Evolutionary conservation across 2,797 vertebrate genomes (phyloP), one percentile per base, ranked within the genome.

Genomic region (Coilia nasus): DNA sequence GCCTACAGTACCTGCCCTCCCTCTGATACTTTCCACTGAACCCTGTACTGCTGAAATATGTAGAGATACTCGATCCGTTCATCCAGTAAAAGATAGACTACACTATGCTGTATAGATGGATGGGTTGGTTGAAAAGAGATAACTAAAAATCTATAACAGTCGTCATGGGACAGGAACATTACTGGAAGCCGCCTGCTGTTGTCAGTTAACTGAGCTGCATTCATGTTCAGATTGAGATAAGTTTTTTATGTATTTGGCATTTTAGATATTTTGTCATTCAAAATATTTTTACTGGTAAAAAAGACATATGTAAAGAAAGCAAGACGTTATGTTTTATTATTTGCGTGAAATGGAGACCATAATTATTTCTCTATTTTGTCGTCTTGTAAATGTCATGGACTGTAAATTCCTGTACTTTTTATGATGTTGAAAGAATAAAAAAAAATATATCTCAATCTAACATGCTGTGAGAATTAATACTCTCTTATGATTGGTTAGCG

Each of bases 381-480:
- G 25, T 28, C 23, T 71, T 15, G 25, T 35, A 71, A 71, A 71
- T 44, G 17, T 2, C 50, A 54, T 54, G 5, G 35, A 54, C 50
- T 14, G 7, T 54, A 9, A 54, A 54, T 54, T 2, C 14, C 50
- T 54, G 50, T 44, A 78, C 71, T 78, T 78, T 78, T 78, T 44
- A 78, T 78, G 35, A 78, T 35, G 15, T 41, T 78, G 19, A 78
- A 44, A 17, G 10, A 28, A 31, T 28, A 1, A 12, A 71, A 78
- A 78, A 71, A 71, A 19, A 19, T 17, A 78, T 3, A 19, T 78
- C 35, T 41, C 71, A 78, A n/a, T 78, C 71, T 78, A 78, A 21
- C 71, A 19, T 78, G 71, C 71, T 78, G 71, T 78, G 60, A 11
- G 71, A 44, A 78, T 78, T 78, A 35, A 31, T 44, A 78, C 17